Evolutionary conservation across 2,888 invertebrate genomes (phyloP).

Genomic region (Leptopilina drosophilae): DNA sequence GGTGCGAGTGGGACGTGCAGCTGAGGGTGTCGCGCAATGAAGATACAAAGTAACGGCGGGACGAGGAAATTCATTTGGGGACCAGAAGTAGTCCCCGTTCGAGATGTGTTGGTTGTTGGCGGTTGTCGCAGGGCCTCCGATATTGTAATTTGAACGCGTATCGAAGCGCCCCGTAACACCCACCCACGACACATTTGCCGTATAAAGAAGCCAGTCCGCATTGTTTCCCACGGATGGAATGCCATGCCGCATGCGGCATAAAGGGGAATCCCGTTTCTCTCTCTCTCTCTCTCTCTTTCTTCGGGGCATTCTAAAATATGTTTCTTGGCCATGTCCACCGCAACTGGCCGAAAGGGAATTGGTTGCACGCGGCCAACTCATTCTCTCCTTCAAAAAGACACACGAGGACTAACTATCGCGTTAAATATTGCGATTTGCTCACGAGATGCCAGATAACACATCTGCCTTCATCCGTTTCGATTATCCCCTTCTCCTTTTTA

Average conservation of each 20-base stretch:
- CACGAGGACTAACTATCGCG: slow-evolving; percentile 65
- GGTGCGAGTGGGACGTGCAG: slow-evolving; percentile 11
- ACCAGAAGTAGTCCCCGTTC: not conserved
- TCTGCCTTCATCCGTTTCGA: slow-evolving; percentile 38
- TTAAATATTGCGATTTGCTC: slow-evolving; percentile 73
- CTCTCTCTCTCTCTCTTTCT: not conserved
- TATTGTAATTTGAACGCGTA: slow-evolving; percentile 42
- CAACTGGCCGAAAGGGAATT: slow-evolving; percentile 61
- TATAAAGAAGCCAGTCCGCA: slow-evolving; percentile 73
- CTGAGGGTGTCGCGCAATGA: slow-evolving; percentile 12
- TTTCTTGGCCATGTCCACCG: slow-evolving; percentile 64
- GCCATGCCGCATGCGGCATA: slow-evolving; percentile 65
- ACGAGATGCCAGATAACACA: slow-evolving; percentile 66
- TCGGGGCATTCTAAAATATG: slow-evolving; percentile 61
- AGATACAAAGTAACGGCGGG: slow-evolving; percentile 34
- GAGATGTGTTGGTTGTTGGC: not conserved
- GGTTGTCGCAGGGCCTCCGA: slow-evolving; percentile 18
- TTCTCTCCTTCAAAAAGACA: slow-evolving; percentile 54
- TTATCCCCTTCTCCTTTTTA: not conserved
- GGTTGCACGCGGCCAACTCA: slow-evolving; percentile 60
- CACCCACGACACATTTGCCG: slow-evolving; percentile 68
- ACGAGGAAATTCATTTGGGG: slow-evolving; percentile 46
- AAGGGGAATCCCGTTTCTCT: slow-evolving; percentile 50
- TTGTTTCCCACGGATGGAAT: slow-evolving; percentile 75
- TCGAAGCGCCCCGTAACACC: slow-evolving; percentile 58